phyloP scores from a whole-genome alignment of 2,888 invertebrate genomes.

The Iselma pallidipennis region DNA sequence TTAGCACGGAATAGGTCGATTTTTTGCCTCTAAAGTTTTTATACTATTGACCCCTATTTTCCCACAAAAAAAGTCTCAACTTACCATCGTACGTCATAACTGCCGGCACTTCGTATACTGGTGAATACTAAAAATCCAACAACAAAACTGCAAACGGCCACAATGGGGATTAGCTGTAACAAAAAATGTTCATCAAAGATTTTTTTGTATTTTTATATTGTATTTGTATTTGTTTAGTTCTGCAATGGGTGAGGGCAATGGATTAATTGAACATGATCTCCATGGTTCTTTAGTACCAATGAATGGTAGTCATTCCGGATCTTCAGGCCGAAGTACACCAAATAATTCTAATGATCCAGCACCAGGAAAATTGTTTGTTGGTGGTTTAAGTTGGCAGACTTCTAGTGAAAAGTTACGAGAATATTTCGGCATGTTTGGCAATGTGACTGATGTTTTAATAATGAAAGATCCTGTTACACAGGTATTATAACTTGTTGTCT shows the following conservation, averaged over 20 bases:
- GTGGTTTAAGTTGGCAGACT: conserved; percentile 92
- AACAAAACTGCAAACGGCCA: background rate
- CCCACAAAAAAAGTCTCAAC: background rate
- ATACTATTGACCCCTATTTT: background rate
- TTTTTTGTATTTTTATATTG: conserved; percentile 29
- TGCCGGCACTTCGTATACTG: background rate
- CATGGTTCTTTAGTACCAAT: conserved; percentile 52
- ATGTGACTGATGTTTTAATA: conserved; percentile 88
- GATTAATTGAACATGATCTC: conserved; percentile 60
- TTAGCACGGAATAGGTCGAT: too few species aligned
- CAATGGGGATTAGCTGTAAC: conserved; percentile 16
- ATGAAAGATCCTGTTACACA: conserved; percentile 95
- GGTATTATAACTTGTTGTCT: conserved; percentile 62
- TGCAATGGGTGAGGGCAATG: conserved; percentile 60
- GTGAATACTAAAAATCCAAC: background rate
- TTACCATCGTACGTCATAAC: background rate
- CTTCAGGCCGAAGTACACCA: conserved; percentile 78
- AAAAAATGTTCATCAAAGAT: conserved; percentile 11
- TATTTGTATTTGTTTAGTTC: conserved; percentile 55
- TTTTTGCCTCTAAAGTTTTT: too few species aligned
- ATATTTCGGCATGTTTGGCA: conserved; percentile 91
- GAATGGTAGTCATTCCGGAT: conserved; percentile 62
- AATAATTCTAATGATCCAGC: conserved; percentile 69
- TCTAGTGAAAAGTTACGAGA: conserved; percentile 90
- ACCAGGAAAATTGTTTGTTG: conserved; percentile 86